Conservation (phyloP, 2,113 vertebrate species). For the Tachycineta bicolor region DNA sequence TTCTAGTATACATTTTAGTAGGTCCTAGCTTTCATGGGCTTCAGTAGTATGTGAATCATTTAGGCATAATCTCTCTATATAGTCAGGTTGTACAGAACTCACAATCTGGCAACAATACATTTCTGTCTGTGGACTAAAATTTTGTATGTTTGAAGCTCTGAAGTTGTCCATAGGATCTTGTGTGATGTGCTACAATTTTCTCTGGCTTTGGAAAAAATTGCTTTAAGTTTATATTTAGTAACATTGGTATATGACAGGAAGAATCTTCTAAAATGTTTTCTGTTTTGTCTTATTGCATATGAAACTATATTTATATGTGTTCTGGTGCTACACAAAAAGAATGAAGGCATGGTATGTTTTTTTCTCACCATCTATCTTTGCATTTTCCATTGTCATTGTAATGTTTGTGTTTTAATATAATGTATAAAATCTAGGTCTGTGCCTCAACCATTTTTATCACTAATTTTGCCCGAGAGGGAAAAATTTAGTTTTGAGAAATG, state of each 20-base stretch:
- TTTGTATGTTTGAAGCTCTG: not conserved
- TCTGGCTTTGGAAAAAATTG: not conserved
- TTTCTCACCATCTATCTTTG: not conserved
- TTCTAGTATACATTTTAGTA: not conserved
- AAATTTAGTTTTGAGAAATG: not conserved
- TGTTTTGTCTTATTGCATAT: not conserved
- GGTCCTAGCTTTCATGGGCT: not conserved
- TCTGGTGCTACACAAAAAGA: not conserved
- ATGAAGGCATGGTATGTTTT: not conserved
- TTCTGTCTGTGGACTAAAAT: not conserved
- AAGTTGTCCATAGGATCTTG: not conserved
- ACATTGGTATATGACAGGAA: not conserved
- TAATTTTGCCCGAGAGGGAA: not conserved
- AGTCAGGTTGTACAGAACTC: not conserved
- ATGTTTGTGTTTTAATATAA: not conserved
- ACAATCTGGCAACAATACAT: not conserved
- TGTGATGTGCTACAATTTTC: not conserved
- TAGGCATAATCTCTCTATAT: not conserved
- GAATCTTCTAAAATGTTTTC: not conserved
- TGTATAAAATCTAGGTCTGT: not conserved
- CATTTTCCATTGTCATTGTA: not conserved
- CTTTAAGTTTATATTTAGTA: not conserved
- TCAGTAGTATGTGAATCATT: not conserved
- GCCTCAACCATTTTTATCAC: not conserved
- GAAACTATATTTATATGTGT: not conserved